Evolutionary conservation across 2,888 invertebrate species (phyloP).

Genomic region (Yponomeuta evonymella): DNA sequence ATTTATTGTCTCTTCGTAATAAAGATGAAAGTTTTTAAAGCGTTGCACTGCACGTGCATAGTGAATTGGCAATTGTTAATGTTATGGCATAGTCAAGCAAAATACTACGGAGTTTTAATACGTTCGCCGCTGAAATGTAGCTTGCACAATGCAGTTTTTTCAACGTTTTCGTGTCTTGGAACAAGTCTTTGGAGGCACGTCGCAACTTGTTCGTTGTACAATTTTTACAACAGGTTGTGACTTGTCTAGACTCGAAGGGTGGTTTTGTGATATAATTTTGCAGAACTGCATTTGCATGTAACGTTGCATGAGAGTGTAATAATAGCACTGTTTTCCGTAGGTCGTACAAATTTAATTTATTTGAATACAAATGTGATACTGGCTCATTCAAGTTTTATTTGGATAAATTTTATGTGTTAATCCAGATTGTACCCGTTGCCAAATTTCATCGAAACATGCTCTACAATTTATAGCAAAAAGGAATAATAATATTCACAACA

Average conservation of each 20-base stretch:
- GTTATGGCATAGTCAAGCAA: constrained; percentile 14
- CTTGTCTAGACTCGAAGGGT: constrained; percentile 33
- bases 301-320: too few species aligned
- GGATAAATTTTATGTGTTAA: too few species aligned
- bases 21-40: constrained; percentile 9
- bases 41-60: constrained; percentile 26
- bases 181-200: constrained; percentile 30
- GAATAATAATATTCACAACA: too few species aligned
- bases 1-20: not conserved
- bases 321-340: too few species aligned
- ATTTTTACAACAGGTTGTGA: constrained; percentile 51
- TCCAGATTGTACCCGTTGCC: too few species aligned
- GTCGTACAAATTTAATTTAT: too few species aligned
- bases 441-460: too few species aligned
- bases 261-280: not conserved
- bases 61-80: constrained; percentile 22
- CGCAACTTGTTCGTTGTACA: constrained; percentile 37
- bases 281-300: not conserved
- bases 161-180: constrained; percentile 1
- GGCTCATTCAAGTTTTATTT: too few species aligned
- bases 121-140: not conserved
- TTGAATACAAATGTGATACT: too few species aligned
- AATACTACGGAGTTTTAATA: constrained; percentile 5
- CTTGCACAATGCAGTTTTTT: constrained; percentile 8
- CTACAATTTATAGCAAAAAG: too few species aligned